Evolutionary conservation across 2,797 vertebrate genomes (phyloP), one percentile per base, ranked within the genome.

Genomic region (Arctocebus calabarensis): DNA sequence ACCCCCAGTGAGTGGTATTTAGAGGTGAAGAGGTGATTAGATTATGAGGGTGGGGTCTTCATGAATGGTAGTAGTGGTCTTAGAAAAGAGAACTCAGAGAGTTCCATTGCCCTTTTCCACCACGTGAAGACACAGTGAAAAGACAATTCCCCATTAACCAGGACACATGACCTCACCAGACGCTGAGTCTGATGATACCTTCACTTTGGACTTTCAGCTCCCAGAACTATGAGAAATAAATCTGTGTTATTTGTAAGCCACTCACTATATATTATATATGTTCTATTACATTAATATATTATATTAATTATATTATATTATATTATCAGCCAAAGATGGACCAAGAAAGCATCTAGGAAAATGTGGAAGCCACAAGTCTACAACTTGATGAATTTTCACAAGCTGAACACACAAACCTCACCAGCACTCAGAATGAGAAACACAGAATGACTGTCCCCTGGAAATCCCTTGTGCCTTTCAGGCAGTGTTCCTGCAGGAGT

Each of bases 401-500:
- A 57, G 22, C 57, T 4, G 4, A 71, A 74, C 66, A 62, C 55
- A 57, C 4, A 3, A 17, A 22, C 13, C 1, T 62, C 45, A 40
- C 32, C 48, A 73, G 22, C 4, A 37, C 43, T 55, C 25, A 29
- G 62, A 13, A 11, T 3, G 37, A 88, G 66, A 87, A 57, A 25
- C 1, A 66, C n/a, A 40, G 32, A 5, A 3, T 5, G 62, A 13
- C 59, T 13, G 13, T 29, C 7, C 4, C 20, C 7, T 2, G 1
- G 12, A 43, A 3, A 27, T 0, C 17, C 59, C 7, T 17, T 0
- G 7, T 5, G 1, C 37, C 7, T n/a, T 29, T 7, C 14, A 25
- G 14, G 7, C 29, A 8, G 3, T 61, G 1, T 25, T 78, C 12
- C 66, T n/a, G 8, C 3, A 6, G 25, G 1, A 22, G 16, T 16